Percentiles rank a stretch among this genome's conserved stretches.
Conservation (phyloP, 2,797 vertebrate genomes). For the Perodicticus potto region DNA sequence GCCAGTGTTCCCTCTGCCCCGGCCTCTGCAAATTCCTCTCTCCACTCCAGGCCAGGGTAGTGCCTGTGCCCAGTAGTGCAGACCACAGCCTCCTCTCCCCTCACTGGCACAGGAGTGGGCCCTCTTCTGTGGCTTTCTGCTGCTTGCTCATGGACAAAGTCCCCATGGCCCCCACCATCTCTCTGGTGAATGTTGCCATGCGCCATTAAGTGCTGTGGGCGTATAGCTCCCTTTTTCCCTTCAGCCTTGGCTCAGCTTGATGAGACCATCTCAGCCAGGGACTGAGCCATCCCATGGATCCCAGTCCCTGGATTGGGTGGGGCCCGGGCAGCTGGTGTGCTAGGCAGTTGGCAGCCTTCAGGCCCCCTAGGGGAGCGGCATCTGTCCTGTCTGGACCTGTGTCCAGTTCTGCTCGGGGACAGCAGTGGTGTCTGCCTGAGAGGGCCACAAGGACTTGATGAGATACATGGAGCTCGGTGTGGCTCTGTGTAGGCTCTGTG, state of each 20-base stretch:
- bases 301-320: not conserved
- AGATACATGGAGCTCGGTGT: fast-evolving
- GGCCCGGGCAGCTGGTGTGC: not conserved
- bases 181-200: not conserved
- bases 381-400: not conserved
- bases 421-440: not conserved
- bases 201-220: not conserved
- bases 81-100: not conserved
- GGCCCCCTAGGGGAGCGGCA: fast-evolving
- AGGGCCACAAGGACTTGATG: not conserved
- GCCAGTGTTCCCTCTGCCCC: not conserved
- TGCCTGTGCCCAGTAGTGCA: not conserved
- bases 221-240: too few species aligned
- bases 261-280: not conserved
- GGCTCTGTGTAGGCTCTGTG: not conserved
- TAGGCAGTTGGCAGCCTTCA: not conserved
- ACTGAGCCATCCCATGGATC: not conserved
- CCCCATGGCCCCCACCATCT: not conserved
- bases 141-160: not conserved
- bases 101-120: not conserved
- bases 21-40: not conserved
- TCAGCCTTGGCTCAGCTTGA: not conserved
- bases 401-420: not conserved
- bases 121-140: not conserved
- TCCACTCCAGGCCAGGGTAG: not conserved